Evolutionary conservation across 2,797 vertebrate genomes (phyloP).

Genomic region (Jordanella pulchra): DNA sequence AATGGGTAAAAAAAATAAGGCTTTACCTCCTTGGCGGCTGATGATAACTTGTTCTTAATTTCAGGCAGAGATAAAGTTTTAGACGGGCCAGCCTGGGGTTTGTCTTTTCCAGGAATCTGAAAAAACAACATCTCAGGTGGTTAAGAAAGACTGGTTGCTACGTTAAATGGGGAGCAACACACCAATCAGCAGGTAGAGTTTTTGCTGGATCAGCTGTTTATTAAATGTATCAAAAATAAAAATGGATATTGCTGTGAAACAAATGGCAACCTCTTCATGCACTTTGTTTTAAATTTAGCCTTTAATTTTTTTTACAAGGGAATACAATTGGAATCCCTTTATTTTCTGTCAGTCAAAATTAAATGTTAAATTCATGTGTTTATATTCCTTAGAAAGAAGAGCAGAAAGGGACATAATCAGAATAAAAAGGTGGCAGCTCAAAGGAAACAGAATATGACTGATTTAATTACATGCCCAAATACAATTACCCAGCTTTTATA

Average conservation of each 20-base stretch:
- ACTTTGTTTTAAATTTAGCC: neutral
- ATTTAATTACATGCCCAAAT: neutral
- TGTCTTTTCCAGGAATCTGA: conserved; percentile 76
- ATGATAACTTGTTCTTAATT: conserved; percentile 78
- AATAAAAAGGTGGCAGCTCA: too few species aligned
- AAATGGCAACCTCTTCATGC: neutral
- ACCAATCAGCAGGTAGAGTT: neutral
- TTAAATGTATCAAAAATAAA: neutral
- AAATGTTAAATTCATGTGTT: neutral
- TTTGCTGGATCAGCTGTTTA: neutral
- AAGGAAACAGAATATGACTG: neutral
- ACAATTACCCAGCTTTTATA: too few species aligned
- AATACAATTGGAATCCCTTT: too few species aligned
- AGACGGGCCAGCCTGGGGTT: conserved; percentile 70
- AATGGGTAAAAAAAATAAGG: conserved; percentile 18
- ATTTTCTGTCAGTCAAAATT: too few species aligned
- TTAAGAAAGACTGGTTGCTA: conserved; percentile 36
- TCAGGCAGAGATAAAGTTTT: conserved; percentile 71
- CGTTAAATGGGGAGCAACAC: neutral
- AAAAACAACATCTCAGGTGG: conserved; percentile 43
- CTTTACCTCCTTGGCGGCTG: conserved; percentile 76
- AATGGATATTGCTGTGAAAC: neutral
- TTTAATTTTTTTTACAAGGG: too few species aligned
- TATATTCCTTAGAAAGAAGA: neutral
- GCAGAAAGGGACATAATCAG: too few species aligned